A percentile compares a stretch with the other conserved stretches of the same genome.
These are phyloP conservation scores for Maccullochella peelii DNA, from an alignment of 2,113 vertebrate species.

Conservation along the genomic window DNA sequence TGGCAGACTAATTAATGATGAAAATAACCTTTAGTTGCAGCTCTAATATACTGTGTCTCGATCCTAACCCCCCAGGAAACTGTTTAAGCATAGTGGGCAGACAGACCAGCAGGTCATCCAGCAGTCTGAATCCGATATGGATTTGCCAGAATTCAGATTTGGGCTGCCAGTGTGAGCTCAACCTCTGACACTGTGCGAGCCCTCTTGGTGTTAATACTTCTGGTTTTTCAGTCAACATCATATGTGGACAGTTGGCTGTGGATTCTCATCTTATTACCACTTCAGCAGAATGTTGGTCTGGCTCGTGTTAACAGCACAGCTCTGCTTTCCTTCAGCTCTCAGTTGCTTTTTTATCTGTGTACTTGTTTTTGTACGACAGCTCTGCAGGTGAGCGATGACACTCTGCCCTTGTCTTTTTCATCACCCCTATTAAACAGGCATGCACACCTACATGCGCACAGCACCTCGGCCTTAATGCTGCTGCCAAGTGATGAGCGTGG, in stretches of 20 bases:
- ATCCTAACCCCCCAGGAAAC: neutral
- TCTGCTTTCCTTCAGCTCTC: constrained; percentile 12
- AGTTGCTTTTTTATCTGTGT: constrained; percentile 22
- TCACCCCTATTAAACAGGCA: constrained; percentile 37
- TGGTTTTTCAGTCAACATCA: constrained; percentile 25
- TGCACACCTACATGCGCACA: neutral
- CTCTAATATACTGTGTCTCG: no score
- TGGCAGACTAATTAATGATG: neutral
- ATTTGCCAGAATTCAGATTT: constrained; percentile 1
- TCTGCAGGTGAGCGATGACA: constrained; percentile 42
- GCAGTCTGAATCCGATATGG: neutral
- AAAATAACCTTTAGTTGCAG: neutral
- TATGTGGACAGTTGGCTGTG: constrained; percentile 47
- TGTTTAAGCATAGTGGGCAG: neutral
- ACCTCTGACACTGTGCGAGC: neutral
- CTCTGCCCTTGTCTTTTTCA: constrained; percentile 31
- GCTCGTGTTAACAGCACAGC: neutral
- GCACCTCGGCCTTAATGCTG: neutral
- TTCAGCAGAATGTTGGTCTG: constrained; percentile 16
- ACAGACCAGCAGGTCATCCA: no score
- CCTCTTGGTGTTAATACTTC: constrained; percentile 17
- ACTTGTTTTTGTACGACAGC: constrained; percentile 43
- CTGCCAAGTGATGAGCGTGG: neutral
- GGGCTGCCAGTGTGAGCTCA: constrained; percentile 7
- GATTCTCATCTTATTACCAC: constrained; percentile 47